phyloP scores from a whole-genome alignment of 2,113 vertebrate species.

The Benitochromis conjunctus region DNA sequence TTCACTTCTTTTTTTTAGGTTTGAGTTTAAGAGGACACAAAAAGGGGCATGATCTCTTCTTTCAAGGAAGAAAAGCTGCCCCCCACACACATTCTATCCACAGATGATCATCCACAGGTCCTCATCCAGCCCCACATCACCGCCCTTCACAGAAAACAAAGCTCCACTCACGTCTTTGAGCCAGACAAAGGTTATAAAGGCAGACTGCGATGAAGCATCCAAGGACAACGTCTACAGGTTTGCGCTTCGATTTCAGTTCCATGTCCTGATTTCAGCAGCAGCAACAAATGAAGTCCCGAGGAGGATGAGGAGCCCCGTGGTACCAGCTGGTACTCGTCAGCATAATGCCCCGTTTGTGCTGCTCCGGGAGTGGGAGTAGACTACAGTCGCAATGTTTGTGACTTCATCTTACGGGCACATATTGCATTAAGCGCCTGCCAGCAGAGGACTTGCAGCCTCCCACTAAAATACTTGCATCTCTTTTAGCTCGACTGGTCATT shows the following conservation, averaged over 20 bases:
- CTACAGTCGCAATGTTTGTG: conserved; percentile 76
- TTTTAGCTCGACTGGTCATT: conserved; percentile 48
- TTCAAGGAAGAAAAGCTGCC: not conserved
- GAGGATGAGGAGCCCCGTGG: conserved; percentile 66
- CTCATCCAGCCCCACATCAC: not conserved
- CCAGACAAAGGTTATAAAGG: conserved; percentile 29
- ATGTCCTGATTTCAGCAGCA: conserved; percentile 62
- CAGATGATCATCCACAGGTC: not conserved
- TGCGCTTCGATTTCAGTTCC: conserved; percentile 52
- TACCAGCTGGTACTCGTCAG: conserved; percentile 75
- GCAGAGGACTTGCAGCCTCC: conserved; percentile 63
- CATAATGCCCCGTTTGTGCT: conserved; percentile 76
- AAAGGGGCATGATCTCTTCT: not conserved
- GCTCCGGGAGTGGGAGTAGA: conserved; percentile 69
- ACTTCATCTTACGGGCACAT: conserved; percentile 72
- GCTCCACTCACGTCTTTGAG: conserved; percentile 70
- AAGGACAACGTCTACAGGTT: conserved; percentile 48
- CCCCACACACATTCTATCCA: not conserved
- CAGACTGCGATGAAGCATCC: conserved; percentile 30
- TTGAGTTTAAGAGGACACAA: not conserved
- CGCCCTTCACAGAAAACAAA: not conserved
- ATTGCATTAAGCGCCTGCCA: conserved; percentile 64
- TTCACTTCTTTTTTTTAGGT: not conserved
- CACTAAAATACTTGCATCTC: conserved; percentile 76
- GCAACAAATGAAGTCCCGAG: conserved; percentile 51